Conservation (phyloP, 2,797 vertebrate species). For the Pygocentrus nattereri region DNA sequence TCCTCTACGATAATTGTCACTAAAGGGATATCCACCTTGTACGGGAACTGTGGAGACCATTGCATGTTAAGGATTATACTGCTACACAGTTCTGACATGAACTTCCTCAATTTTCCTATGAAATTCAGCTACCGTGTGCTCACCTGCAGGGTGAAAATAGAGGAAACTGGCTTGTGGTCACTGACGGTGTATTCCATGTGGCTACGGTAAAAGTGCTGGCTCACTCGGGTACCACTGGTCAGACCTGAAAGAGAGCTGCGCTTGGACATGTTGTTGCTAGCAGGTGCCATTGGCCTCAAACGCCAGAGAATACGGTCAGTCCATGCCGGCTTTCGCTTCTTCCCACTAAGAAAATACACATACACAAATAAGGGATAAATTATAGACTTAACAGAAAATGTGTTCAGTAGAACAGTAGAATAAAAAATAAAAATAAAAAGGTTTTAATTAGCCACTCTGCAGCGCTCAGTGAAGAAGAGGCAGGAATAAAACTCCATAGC, state of each 20-base stretch:
- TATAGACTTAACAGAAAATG: background rate
- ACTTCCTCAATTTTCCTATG: background rate
- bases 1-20: conserved; percentile 90
- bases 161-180: conserved; percentile 96
- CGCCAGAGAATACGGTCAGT: conserved; percentile 97
- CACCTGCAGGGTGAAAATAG: conserved; percentile 94
- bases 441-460: background rate
- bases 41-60: conserved; percentile 83
- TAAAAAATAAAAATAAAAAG: background rate
- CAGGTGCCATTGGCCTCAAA: conserved; percentile 78
- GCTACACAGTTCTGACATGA: background rate
- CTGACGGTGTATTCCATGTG: conserved; percentile 94
- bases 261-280: conserved; percentile 63
- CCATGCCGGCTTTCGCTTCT: conserved; percentile 98
- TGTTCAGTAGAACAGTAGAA: background rate
- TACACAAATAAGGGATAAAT: background rate
- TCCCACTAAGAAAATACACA: conserved; percentile 79
- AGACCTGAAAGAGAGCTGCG: conserved; percentile 73
- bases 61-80: conserved; percentile 21
- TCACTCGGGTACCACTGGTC: conserved; percentile 82
- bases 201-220: conserved; percentile 92
- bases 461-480: no score
- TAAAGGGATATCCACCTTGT: conserved; percentile 85
- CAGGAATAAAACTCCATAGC: background rate
- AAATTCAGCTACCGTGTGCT: background rate